Evolutionary conservation across 2,113 vertebrate genomes (phyloP), one percentile per base, ranked within the genome.

Genomic region (Anolis carolinensis): DNA sequence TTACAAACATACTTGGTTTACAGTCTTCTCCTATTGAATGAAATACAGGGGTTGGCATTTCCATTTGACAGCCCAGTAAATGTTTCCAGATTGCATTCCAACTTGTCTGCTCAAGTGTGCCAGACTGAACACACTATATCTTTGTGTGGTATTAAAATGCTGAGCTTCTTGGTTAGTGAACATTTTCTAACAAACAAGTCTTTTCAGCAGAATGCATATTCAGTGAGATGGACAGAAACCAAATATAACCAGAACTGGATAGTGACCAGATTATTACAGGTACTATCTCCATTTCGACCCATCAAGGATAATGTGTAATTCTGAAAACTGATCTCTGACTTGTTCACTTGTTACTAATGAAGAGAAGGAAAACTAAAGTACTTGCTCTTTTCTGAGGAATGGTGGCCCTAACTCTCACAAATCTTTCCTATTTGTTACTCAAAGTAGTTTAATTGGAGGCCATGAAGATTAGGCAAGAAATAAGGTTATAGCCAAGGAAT

Each of bases 1-100:
- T 92, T 91, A 87, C n/a, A 90, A 81, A 80, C 77, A 59, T 92
- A 86, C 82, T 90, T 73, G 82, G 63, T 85, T 91, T 84, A 79
- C 93, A 92, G 82, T 93, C 86, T 84, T 8, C 55, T 62, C 73
- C 34, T 0, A 91, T 91, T 90, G 89, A 91, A 89, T 87, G 85
- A 91, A 95, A 92, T 89, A 87, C 90, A 92, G 88, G 92, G 93
- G 87, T 87, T 95, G 93, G 92, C 72, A 2, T 84, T 90, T 88
- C 48, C 79, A 88, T 88, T 93, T 85, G 89, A 93, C 92, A 93
- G 90, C 75, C 84, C 88, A 93, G 94, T 93, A 92, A 95, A 92
- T 72, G 82, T 94, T 96, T 96, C 94, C 96, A 94, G 94, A 90
- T 90, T 93, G 85, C 86, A 91, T 93, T 95, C 94, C 94, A 95